Percentiles rank a stretch among this genome's conserved stretches.
phyloP scores from a whole-genome alignment of 2,888 invertebrate species.

The Apomyelois bistriatella region DNA sequence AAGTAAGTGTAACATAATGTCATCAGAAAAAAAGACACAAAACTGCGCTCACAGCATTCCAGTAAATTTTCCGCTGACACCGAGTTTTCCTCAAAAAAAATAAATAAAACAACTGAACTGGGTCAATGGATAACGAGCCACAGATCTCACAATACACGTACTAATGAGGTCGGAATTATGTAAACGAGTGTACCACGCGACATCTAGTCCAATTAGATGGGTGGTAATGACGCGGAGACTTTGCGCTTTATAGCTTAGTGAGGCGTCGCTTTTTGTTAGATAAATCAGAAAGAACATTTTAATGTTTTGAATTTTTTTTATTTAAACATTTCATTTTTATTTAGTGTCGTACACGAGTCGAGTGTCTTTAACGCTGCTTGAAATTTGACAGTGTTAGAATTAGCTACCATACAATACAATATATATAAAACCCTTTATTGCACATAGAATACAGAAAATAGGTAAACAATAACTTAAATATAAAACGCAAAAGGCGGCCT shows the following conservation, averaged over 20 bases:
- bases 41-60: neutral
- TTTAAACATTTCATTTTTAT: too few relatives aligned
- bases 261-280: neutral
- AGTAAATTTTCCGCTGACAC: neutral
- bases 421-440: too few relatives aligned
- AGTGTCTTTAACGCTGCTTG: too few relatives aligned
- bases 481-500: too few relatives aligned
- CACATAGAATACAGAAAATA: too few relatives aligned
- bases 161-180: slow-evolving; percentile 16
- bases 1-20: neutral
- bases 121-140: neutral
- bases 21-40: too few relatives aligned
- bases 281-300: neutral
- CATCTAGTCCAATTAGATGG: neutral
- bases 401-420: too few relatives aligned
- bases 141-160: slow-evolving; percentile 1
- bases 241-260: neutral
- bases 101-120: neutral
- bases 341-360: too few relatives aligned
- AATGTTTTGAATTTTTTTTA: too few relatives aligned
- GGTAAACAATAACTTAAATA: too few relatives aligned
- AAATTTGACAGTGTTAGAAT: too few relatives aligned
- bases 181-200: slow-evolving; percentile 5
- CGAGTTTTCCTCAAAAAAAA: neutral
- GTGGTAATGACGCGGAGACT: neutral